These are phyloP conservation scores for Calephelis nemesis DNA, from an alignment of 1,140 invertebrate species.

Conservation along the genomic window DNA sequence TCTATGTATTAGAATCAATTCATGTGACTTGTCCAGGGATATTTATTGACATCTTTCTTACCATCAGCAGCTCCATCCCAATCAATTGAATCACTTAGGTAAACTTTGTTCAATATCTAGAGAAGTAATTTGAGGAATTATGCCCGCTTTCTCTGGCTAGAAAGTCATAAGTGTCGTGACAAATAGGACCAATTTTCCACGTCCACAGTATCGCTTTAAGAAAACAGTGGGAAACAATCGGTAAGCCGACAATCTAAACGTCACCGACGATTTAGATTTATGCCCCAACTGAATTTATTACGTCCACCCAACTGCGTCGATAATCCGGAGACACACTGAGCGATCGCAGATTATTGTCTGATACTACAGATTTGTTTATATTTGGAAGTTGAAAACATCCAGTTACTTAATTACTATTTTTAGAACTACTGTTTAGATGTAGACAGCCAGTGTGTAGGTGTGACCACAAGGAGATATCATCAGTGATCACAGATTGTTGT, in stretches of 20 bases:
- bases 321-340: slow-evolving; percentile 27
- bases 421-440: no score
- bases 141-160: slow-evolving; percentile 23
- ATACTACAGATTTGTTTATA: slow-evolving; percentile 32
- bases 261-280: slow-evolving; percentile 66
- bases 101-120: no score
- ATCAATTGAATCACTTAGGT: no score
- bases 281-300: slow-evolving; percentile 46
- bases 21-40: no score
- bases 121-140: slow-evolving; percentile 30
- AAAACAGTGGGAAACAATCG: slow-evolving; percentile 46
- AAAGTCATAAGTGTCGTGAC: slow-evolving; percentile 21
- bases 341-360: slow-evolving; percentile 28
- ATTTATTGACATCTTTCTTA: no score
- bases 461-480: no score
- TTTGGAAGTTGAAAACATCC: background rate
- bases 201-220: slow-evolving; percentile 37
- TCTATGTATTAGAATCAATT: no score
- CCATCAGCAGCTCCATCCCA: no score
- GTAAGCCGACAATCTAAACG: slow-evolving; percentile 53
- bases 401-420: no score
- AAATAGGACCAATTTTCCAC: slow-evolving; percentile 39
- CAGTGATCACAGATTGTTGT: no score
- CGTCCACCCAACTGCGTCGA: slow-evolving; percentile 21
- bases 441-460: no score